Percentiles rank a stretch among this genome's conserved stretches.
phyloP scores from a whole-genome alignment of 2,797 vertebrate genomes.

The Hafferia zeledoni region DNA sequence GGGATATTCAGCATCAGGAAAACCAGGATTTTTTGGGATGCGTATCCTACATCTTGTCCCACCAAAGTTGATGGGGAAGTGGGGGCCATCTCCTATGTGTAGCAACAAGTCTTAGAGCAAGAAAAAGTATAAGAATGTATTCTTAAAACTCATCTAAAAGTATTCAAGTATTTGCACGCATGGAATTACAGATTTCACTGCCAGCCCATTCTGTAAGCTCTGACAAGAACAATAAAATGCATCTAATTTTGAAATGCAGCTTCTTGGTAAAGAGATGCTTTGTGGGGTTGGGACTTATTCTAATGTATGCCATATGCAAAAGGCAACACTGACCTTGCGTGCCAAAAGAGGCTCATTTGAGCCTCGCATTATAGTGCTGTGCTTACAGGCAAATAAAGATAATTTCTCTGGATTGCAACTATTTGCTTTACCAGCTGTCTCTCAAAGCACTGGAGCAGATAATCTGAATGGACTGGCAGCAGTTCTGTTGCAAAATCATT shows the following conservation, averaged over 20 bases:
- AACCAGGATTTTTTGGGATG: not conserved
- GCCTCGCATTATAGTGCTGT: not conserved
- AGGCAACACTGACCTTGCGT: not conserved
- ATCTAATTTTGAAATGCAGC: not conserved
- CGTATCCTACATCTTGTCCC: not conserved
- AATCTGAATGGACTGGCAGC: not conserved
- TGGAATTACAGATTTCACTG: not conserved
- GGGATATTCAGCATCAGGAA: not conserved
- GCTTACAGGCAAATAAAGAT: constrained; percentile 21
- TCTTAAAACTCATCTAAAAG: not conserved
- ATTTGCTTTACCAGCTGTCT: constrained; percentile 25
- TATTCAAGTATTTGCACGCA: not conserved
- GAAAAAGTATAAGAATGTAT: not conserved
- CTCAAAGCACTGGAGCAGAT: not conserved
- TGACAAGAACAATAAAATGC: not conserved
- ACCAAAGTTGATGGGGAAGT: not conserved
- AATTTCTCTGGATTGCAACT: constrained; percentile 17
- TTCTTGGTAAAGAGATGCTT: not conserved
- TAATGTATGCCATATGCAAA: not conserved
- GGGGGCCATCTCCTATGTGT: not conserved
- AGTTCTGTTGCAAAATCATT: not conserved
- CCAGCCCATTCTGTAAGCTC: not conserved
- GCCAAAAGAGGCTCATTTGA: not conserved
- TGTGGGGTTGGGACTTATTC: not conserved
- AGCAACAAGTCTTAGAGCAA: not conserved